phyloP scores from a whole-genome alignment of 1,140 invertebrate genomes.

The Philotrypesis tridentata region DNA sequence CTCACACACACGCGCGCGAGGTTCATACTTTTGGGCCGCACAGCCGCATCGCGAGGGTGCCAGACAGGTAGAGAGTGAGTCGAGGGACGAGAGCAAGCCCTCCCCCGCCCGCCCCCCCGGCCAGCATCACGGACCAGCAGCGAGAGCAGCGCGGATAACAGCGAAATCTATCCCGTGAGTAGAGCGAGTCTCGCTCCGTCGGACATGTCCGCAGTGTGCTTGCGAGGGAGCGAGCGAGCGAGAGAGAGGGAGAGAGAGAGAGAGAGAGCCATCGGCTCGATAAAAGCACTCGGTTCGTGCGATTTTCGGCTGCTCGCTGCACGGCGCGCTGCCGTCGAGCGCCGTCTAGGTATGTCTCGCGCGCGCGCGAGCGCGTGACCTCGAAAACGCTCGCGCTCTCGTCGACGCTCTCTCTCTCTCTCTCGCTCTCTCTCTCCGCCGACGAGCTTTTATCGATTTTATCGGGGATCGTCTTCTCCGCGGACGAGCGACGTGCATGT shows the following conservation, averaged over 20 bases:
- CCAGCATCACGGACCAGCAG: background rate
- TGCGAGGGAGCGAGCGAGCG: background rate
- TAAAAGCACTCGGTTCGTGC: background rate
- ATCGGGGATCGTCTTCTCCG: constrained; percentile 14
- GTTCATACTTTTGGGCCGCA: no score
- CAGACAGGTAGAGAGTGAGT: no score
- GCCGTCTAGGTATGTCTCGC: background rate
- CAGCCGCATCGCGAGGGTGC: no score
- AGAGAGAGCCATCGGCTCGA: background rate
- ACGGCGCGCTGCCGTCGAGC: background rate
- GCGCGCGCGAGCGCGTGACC: constrained; percentile 17
- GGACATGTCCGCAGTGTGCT: background rate
- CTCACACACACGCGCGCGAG: no score
- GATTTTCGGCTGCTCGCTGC: background rate
- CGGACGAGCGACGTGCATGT: background rate
- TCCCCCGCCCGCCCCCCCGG: no score
- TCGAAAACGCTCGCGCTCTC: constrained; percentile 36
- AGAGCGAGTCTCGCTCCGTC: background rate
- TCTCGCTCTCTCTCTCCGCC: no score
- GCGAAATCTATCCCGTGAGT: background rate
- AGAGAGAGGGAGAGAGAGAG: background rate
- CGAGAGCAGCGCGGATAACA: background rate
- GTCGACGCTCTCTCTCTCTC: no score
- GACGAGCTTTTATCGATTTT: constrained; percentile 42
- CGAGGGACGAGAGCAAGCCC: no score